Percentiles rank a stretch among this genome's conserved stretches.
Evolutionary conservation across 2,888 invertebrate genomes (phyloP).

Genomic region (Leptogaster cylindrica): DNA sequence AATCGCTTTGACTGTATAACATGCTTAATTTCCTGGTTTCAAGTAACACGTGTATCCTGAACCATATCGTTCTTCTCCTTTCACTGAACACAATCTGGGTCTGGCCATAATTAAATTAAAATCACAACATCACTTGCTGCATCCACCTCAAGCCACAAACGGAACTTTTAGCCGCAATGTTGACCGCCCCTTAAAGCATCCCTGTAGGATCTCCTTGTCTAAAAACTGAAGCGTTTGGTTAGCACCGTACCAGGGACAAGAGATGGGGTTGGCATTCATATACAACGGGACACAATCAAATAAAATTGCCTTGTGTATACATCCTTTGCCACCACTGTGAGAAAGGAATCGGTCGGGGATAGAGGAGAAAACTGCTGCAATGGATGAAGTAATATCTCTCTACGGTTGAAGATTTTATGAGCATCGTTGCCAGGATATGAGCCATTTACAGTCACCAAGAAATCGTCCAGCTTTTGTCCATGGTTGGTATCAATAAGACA

Average conservation of each 20-base stretch:
- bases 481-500: conserved; percentile 3
- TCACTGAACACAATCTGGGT: conserved; percentile 4
- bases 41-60: conserved; percentile 12
- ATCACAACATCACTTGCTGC: conserved; percentile 42
- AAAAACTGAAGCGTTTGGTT: background rate
- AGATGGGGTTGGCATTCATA: no score
- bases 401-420: conserved; percentile 25
- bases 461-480: background rate
- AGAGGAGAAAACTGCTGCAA: no score
- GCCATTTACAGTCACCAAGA: background rate
- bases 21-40: background rate
- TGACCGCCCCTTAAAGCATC: conserved; percentile 34
- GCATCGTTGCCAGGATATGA: conserved; percentile 24
- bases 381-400: conserved; percentile 33
- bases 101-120: conserved; percentile 39
- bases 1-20: background rate
- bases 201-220: background rate
- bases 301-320: background rate
- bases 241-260: background rate
- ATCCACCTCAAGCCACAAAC: conserved; percentile 39
- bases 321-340: background rate
- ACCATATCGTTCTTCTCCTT: conserved; percentile 19
- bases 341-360: no score
- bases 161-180: conserved; percentile 38
- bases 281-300: conserved; percentile 16